A percentile compares a stretch with the other conserved stretches of the same genome.
Conservation (phyloP, 2,888 invertebrate species). For the Sesia apiformis region DNA sequence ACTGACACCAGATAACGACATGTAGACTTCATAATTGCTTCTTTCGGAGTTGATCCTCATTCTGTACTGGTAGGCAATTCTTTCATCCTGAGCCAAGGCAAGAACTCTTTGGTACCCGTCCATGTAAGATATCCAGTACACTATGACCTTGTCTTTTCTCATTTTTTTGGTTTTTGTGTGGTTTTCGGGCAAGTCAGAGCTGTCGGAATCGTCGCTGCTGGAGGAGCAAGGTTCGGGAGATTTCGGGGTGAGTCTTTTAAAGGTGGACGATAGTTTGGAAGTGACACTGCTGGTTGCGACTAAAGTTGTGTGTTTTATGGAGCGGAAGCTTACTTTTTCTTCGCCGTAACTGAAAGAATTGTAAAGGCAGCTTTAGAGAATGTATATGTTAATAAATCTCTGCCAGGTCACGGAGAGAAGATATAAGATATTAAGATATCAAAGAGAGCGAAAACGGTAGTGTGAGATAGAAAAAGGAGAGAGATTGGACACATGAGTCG, state of each 20-base stretch:
- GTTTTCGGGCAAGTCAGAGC: constrained; percentile 55
- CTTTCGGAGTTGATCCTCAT: constrained; percentile 78
- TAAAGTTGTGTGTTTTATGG: constrained; percentile 74
- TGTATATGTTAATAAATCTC: neutral
- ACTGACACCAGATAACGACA: constrained; percentile 80
- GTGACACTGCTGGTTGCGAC: constrained; percentile 62
- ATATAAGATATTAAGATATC: too few relatives aligned
- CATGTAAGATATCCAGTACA: constrained; percentile 87
- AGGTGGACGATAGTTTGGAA: constrained; percentile 70
- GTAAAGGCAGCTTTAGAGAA: neutral
- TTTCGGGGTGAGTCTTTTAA: constrained; percentile 67
- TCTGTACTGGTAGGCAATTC: constrained; percentile 77
- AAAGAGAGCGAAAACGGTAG: too few relatives aligned
- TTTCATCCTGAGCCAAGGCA: constrained; percentile 83
- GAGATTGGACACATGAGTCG: too few relatives aligned
- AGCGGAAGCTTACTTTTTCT: constrained; percentile 82
- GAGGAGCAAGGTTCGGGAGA: constrained; percentile 71
- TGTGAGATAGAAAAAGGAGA: too few relatives aligned
- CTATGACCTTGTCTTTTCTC: constrained; percentile 82
- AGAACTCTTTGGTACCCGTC: constrained; percentile 84
- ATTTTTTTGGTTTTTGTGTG: constrained; percentile 74
- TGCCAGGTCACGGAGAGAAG: too few relatives aligned
- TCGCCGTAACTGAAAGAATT: constrained; percentile 72
- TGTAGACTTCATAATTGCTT: constrained; percentile 79
- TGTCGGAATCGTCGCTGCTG: constrained; percentile 76